Percentiles rank a stretch among this genome's conserved stretches.
phyloP scores from a whole-genome alignment of 2,888 invertebrate genomes.

The Drosophila maculinotata region DNA sequence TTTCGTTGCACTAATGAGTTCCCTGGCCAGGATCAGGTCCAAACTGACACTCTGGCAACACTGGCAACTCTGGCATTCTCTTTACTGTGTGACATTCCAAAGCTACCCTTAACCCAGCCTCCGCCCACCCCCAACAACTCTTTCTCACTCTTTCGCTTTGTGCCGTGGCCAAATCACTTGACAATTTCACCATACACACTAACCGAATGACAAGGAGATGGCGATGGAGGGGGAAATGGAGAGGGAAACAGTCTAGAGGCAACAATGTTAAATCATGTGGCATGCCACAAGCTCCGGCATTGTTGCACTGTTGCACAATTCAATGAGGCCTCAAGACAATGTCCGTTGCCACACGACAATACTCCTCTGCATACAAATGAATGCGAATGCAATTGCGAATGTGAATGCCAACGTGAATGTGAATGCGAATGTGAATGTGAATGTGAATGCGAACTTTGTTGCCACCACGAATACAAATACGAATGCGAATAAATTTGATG shows the following conservation, averaged over 20 bases:
- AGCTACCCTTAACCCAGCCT: too few relatives aligned
- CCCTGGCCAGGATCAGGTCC: conserved; percentile 1
- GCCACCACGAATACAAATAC: conserved; percentile 3
- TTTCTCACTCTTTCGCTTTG: background rate
- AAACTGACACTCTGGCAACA: background rate
- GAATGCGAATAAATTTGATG: conserved; percentile 1
- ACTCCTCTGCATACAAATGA: conserved; percentile 50
- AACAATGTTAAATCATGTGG: conserved; percentile 48
- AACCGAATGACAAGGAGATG: background rate
- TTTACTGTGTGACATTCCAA: conserved; percentile 14
- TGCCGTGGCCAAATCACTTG: conserved; percentile 8
- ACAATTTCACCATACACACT: conserved; percentile 14
- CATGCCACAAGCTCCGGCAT: conserved; percentile 43
- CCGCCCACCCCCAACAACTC: background rate
- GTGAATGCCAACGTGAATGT: background rate
- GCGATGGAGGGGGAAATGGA: background rate
- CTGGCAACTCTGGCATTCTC: background rate
- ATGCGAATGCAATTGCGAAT: conserved; percentile 8
- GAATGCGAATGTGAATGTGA: too few relatives aligned
- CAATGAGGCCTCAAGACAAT: conserved; percentile 50
- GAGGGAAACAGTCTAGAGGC: background rate
- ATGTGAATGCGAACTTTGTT: conserved; percentile 2
- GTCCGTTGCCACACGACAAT: conserved; percentile 36
- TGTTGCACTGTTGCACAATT: conserved; percentile 57
- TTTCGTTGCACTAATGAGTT: conserved; percentile 40